Conservation (phyloP, 2,797 vertebrate genomes). For the Sebastiscus tertius region DNA sequence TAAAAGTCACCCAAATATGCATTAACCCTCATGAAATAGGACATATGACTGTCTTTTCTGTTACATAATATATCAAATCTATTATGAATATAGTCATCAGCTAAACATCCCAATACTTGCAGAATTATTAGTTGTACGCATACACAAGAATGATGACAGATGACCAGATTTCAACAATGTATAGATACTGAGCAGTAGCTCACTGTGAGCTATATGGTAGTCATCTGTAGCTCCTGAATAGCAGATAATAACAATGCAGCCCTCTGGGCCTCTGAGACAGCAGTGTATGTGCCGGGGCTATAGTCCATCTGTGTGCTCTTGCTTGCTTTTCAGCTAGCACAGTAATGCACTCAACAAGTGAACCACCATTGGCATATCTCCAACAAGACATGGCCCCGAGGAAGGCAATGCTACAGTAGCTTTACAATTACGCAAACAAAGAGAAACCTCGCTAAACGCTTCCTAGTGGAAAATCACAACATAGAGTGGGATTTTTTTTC, state of each 20-base stretch:
- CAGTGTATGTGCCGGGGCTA: slow-evolving; percentile 36
- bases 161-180: background rate
- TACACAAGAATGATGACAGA: slow-evolving; percentile 2
- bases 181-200: slow-evolving; percentile 8
- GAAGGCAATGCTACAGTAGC: slow-evolving; percentile 65
- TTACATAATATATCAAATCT: background rate
- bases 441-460: slow-evolving; percentile 75
- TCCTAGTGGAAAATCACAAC: slow-evolving; percentile 74
- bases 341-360: slow-evolving; percentile 69
- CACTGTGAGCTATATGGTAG: slow-evolving; percentile 31
- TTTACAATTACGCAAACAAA: slow-evolving; percentile 81
- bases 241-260: slow-evolving; percentile 62
- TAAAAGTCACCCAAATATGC: background rate
- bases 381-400: slow-evolving; percentile 75
- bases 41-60: background rate
- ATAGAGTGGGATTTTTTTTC: slow-evolving; percentile 42
- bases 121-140: background rate
- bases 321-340: slow-evolving; percentile 44
- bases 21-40: background rate
- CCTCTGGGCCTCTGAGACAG: slow-evolving; percentile 53
- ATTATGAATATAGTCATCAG: background rate
- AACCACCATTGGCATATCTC: slow-evolving; percentile 76
- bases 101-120: background rate
- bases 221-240: slow-evolving; percentile 56
- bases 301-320: slow-evolving; percentile 54